Conservation (phyloP, 2,113 vertebrate species). For the Mystacornis crossleyi region DNA sequence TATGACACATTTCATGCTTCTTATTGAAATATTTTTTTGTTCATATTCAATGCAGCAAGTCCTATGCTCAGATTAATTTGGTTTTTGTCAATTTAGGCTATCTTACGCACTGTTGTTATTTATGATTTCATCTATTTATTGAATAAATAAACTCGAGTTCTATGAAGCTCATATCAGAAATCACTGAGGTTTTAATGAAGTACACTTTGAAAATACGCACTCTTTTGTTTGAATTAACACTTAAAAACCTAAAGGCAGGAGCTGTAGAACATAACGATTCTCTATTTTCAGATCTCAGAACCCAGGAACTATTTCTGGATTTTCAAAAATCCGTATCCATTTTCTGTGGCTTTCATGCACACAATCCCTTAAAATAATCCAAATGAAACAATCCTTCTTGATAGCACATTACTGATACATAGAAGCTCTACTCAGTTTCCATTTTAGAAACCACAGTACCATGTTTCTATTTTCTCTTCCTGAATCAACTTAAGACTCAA, state of each 20-base stretch:
- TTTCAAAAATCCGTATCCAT: background rate
- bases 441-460: background rate
- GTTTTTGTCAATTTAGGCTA: background rate
- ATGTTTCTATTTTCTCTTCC: background rate
- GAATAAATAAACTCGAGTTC: constrained; percentile 8
- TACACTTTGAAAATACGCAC: background rate
- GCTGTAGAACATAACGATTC: background rate
- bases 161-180: background rate
- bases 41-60: constrained; percentile 9
- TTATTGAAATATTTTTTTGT: background rate
- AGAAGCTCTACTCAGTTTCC: background rate
- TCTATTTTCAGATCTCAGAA: too few relatives aligned
- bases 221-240: background rate
- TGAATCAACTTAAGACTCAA: constrained; percentile 18
- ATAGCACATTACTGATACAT: background rate
- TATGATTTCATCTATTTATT: constrained; percentile 50
- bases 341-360: background rate
- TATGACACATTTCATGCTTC: background rate
- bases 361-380: background rate
- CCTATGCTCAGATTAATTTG: background rate
- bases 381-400: background rate
- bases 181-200: constrained; percentile 35
- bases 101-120: constrained; percentile 32
- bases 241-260: background rate
- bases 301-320: background rate